phyloP scores from a whole-genome alignment of 2,888 invertebrate genomes.

The Eristalinus sepulchralis region DNA sequence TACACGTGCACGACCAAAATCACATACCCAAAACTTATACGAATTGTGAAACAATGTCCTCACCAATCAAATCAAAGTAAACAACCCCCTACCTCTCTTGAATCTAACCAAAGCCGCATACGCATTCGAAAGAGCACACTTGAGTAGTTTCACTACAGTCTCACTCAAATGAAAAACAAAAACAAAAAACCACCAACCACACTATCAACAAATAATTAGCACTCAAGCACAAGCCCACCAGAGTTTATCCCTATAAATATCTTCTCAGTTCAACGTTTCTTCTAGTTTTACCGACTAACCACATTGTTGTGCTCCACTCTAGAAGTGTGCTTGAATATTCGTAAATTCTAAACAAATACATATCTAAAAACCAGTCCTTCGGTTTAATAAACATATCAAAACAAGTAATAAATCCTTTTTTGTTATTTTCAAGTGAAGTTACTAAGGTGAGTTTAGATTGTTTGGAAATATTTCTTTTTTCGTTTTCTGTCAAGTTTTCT shows the following conservation, averaged over 20 bases:
- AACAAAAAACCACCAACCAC: not conserved
- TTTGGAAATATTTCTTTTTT: not conserved
- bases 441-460: not conserved
- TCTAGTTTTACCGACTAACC: constrained; percentile 20
- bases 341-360: not conserved
- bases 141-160: constrained; percentile 8
- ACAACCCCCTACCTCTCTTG: not conserved
- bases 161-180: not conserved
- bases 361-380: not conserved
- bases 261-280: constrained; percentile 32
- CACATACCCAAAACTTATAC: not conserved
- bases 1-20: not conserved
- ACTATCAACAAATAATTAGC: not conserved
- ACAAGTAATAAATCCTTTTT: not conserved
- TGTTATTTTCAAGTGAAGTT: not conserved
- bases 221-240: constrained; percentile 23
- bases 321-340: not conserved
- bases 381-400: not conserved
- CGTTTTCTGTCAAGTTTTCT: not conserved
- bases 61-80: not conserved
- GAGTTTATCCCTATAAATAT: constrained; percentile 54
- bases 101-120: constrained; percentile 6
- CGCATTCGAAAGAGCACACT: constrained; percentile 17
- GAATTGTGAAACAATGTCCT: not conserved
- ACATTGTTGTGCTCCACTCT: constrained; percentile 22